Base-by-base conservation (phyloP, 2,888 invertebrate genomes). In the Scaptomyza polygonia region DNA sequence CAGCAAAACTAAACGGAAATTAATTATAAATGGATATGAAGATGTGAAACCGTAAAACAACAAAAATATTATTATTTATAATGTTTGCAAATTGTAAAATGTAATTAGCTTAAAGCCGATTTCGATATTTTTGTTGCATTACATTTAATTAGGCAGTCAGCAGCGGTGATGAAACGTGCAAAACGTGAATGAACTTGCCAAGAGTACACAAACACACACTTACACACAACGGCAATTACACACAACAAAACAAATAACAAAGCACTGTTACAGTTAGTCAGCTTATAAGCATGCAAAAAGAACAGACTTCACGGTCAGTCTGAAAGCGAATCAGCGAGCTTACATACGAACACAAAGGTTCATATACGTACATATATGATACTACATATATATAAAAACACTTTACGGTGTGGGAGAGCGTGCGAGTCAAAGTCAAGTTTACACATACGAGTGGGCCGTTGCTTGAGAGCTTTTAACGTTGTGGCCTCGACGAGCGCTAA, bases 181-280 rank as follows among this genome's bases (percentile, higher is more conserved):
- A 83, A 79, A 83, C 72, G 82, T 82, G 83, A 88, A 86, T 82
- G 81, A 82, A 82, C 81, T 87, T 87, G 72, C 57, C 36, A 42
- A 66, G 55, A 51, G 79, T 47, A 54, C 64, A 51, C 34, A 56
- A 7, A 36, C 36, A 36, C 36, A 36, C 30, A n/a, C n/a, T n/a
- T n/a, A 30, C 30, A 51, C 63, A 55, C 43, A 52, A 51, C 52
- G 51, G 67, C 48, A 72, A 43, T 54, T 48, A 54, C 36, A 71
- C 44, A 54, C 36, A 71, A 36, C 14, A 36, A 71, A 62, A 69
- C 42, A 74, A 56, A 52, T 48, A 63, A 58, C 63, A 67, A 67
- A 57, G 65, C 53, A 56, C 66, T 59, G 58, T 67, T 68, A 64
- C 72, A 70, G 53, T 70, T 65, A 68, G 61, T 53, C 54, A 61